Base-by-base conservation (phyloP, 2,113 vertebrate genomes). In the Anguilla japonica region DNA sequence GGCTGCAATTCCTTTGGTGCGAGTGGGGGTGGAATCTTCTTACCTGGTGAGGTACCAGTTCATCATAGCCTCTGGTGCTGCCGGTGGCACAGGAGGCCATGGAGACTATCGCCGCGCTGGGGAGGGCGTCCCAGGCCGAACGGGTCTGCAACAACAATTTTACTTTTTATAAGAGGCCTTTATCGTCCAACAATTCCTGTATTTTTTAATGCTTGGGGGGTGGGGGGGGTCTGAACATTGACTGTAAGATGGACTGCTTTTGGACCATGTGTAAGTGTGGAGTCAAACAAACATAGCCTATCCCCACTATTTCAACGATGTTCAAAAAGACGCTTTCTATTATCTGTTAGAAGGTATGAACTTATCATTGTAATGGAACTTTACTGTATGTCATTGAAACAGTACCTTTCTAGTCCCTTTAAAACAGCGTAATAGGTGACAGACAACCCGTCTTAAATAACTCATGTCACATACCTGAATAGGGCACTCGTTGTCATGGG, bases 71-170 rank as follows among this genome's bases (percentile, higher is more conserved):
- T 89, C 95, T 95, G 82, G 98, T 98, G 89, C 97, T 98, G n/a
- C 98, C 98, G 39, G 97, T 97, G 83, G 98, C 98, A 88, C 98
- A 99, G 89, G 96, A 97, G 0, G 98, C 98, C 98, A 99, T 99
- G 8, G 98, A 97, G 20, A 99, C 97, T 6, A 99, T 93, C 0
- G 96, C 96, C 56, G 97, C 94, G 80, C 96, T 98, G 29, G 98
- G 97, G 87, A 99, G 96, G 85, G 97, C 96, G 91, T 99, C 98
- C 63, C 97, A 95, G 0, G 93, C 97, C 15, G 98, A 99, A 7
- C 98, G 96, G 57, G 97, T 95, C 98, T 99, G 88, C 2, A 93
- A 91, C 86, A 79, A 88, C 82, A 16, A 83, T 41, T 57, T 20
- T 41, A 15, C 84, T n/a, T 80, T 34, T 15, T 20, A 26, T 5